Evolutionary conservation across 2,888 invertebrate genomes (phyloP).

Genomic region (Eupithecia subumbrata): DNA sequence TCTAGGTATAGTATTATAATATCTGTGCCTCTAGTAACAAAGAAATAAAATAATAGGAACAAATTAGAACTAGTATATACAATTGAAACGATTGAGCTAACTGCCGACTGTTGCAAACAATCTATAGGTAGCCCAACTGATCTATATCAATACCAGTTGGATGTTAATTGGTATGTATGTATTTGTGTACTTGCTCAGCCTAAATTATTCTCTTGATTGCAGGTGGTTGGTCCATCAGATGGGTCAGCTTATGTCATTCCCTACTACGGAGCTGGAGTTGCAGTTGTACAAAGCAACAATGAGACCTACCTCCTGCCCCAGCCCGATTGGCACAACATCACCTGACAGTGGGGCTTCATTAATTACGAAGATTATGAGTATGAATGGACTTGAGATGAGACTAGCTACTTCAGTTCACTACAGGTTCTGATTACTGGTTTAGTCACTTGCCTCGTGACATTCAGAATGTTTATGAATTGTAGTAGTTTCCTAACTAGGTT

Average conservation of each 20-base stretch:
- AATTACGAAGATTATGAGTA: slow-evolving; percentile 78
- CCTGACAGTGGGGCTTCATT: slow-evolving; percentile 82
- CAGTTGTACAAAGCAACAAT: slow-evolving; percentile 92
- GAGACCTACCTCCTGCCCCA: slow-evolving; percentile 92
- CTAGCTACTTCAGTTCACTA: not conserved
- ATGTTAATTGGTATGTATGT: not conserved
- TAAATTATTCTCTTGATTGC: slow-evolving; percentile 40
- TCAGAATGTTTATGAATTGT: not conserved
- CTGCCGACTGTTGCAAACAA: too few relatives aligned
- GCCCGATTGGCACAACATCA: slow-evolving; percentile 88
- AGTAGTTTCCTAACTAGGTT: not conserved
- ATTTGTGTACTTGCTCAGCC: not conserved
- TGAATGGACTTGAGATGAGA: slow-evolving; percentile 68
- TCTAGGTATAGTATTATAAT: too few relatives aligned
- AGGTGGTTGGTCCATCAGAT: slow-evolving; percentile 96
- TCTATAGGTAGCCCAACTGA: too few relatives aligned
- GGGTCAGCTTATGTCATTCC: slow-evolving; percentile 97
- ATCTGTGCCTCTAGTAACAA: too few relatives aligned
- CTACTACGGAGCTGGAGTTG: slow-evolving; percentile 95
- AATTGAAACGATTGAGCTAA: too few relatives aligned
- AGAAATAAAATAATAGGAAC: too few relatives aligned
- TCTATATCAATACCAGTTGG: too few relatives aligned
- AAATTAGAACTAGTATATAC: too few relatives aligned
- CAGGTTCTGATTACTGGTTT: not conserved
- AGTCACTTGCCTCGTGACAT: not conserved